These are phyloP conservation scores for Biston betularia DNA, from an alignment of 2,888 invertebrate species.

Conservation along the genomic window DNA sequence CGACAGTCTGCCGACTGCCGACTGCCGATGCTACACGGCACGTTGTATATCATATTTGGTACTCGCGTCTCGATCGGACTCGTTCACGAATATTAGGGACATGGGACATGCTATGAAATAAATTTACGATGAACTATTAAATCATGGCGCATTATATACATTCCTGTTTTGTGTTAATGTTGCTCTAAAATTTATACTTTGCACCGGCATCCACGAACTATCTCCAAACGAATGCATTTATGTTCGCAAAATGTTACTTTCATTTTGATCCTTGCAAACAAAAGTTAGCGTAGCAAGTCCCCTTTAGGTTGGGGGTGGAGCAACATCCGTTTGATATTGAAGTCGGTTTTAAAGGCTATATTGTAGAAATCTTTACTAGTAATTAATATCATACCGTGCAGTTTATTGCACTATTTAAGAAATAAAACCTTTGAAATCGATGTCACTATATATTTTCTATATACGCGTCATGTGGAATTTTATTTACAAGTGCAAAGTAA, in stretches of 20 bases:
- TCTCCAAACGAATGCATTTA: too few species aligned
- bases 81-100: slow-evolving; percentile 24
- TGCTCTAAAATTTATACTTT: slow-evolving; percentile 44
- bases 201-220: slow-evolving; percentile 22
- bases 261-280: too few species aligned
- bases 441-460: neutral
- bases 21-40: neutral
- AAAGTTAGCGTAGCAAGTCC: neutral
- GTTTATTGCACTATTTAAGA: neutral
- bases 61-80: slow-evolving; percentile 7
- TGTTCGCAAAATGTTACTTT: too few species aligned
- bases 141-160: slow-evolving; percentile 17
- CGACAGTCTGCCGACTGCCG: neutral
- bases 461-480: neutral
- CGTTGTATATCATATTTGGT: neutral
- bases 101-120: slow-evolving; percentile 15
- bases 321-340: neutral
- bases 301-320: too few species aligned
- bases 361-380: neutral
- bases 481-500: slow-evolving; percentile 41
- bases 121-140: neutral
- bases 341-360: slow-evolving; percentile 3
- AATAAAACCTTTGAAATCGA: neutral
- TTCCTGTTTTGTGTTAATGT: slow-evolving; percentile 20
- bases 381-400: neutral